A percentile compares a stretch with the other conserved stretches of the same genome.
These are phyloP conservation scores for Diachrysia chrysitis DNA, from an alignment of 2,888 invertebrate genomes.

Conservation along the genomic window DNA sequence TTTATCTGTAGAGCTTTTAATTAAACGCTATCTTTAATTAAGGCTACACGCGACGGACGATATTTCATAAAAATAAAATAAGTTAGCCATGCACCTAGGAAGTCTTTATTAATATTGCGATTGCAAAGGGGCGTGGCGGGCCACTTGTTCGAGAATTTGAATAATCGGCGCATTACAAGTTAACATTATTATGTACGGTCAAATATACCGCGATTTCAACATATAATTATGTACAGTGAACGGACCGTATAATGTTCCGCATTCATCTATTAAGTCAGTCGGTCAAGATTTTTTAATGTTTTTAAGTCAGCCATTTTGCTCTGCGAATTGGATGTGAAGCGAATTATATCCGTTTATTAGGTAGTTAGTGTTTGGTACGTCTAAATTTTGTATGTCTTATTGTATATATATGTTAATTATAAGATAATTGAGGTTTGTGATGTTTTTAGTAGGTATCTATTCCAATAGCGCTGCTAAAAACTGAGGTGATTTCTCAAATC, in stretches of 20 bases:
- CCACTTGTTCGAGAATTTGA: conserved; percentile 85
- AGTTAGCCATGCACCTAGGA: conserved; percentile 82
- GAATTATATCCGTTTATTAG: conserved; percentile 47
- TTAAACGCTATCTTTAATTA: conserved; percentile 86
- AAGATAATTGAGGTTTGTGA: conserved; percentile 7
- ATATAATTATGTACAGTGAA: conserved; percentile 69
- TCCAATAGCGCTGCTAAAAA: conserved; percentile 14
- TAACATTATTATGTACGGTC: conserved; percentile 74
- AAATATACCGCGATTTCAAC: conserved; percentile 72
- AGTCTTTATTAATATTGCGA: conserved; percentile 88
- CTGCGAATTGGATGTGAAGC: conserved; percentile 56
- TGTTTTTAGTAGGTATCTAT: conserved; percentile 15
- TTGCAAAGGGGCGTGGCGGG: conserved; percentile 83
- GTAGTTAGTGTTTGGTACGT: conserved; percentile 30
- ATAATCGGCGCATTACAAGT: conserved; percentile 82
- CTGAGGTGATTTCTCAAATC: background rate
- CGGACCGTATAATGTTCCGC: conserved; percentile 62
- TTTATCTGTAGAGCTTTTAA: conserved; percentile 80
- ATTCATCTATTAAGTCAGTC: conserved; percentile 69
- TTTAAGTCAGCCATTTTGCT: conserved; percentile 62
- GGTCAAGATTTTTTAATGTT: conserved; percentile 65
- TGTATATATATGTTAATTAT: conserved; percentile 25
- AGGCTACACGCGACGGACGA: conserved; percentile 74
- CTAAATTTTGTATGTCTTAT: conserved; percentile 37
- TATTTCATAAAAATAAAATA: conserved; percentile 83